Conservation (phyloP, 2,888 invertebrate species). For the Tupiocoris notatus region DNA sequence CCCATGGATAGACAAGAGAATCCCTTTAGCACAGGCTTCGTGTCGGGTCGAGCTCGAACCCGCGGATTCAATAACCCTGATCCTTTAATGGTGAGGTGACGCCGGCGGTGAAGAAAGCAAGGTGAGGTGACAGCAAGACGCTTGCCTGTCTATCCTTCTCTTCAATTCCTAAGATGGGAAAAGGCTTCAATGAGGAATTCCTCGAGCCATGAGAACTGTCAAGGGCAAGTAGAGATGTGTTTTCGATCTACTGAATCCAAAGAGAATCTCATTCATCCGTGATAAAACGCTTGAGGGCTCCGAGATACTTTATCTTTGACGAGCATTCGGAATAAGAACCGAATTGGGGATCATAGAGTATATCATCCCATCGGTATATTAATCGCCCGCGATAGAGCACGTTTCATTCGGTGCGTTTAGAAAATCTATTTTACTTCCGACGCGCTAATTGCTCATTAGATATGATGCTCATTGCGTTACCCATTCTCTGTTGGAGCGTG, state of each 20-base stretch:
- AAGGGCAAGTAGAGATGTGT: background rate
- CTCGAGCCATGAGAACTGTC: background rate
- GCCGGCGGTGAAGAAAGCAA: background rate
- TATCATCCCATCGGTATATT: no score
- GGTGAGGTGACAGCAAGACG: background rate
- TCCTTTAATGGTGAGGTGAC: conserved; percentile 8
- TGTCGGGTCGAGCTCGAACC: background rate
- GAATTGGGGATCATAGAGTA: no score
- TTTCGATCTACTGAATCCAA: background rate
- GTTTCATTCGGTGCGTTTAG: no score
- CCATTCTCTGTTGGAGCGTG: no score
- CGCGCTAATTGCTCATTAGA: no score
- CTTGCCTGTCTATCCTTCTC: background rate
- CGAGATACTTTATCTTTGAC: no score
- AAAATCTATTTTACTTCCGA: no score
- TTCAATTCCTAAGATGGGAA: background rate
- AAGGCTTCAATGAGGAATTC: background rate
- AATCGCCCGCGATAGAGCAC: no score
- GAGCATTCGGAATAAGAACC: no score
- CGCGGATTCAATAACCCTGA: conserved; percentile 16
- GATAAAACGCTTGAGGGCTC: background rate
- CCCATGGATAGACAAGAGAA: conserved; percentile 12
- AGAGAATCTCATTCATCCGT: background rate
- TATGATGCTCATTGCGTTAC: no score
- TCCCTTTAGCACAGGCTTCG: conserved; percentile 6